Evolutionary conservation across 1,140 invertebrate genomes (phyloP).

Genomic region (Oryctes rhinoceros): DNA sequence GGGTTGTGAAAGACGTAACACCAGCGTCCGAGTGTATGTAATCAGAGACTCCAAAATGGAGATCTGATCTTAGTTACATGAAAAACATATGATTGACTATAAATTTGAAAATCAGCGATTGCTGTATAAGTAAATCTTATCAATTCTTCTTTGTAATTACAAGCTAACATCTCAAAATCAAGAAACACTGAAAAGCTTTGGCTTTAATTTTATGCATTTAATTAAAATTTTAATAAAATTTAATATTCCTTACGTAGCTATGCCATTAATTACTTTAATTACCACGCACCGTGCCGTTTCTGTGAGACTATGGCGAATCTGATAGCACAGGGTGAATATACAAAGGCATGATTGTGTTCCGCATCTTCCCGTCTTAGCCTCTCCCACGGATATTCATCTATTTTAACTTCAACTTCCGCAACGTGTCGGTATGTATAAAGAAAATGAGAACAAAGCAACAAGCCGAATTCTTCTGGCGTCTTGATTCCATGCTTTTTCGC

Average conservation of each 20-base stretch:
- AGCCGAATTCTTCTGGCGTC: conserved; percentile 77
- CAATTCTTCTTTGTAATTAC: too few relatives aligned
- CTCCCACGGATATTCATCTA: conserved; percentile 79
- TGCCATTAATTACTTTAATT: background rate
- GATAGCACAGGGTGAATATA: conserved; percentile 70
- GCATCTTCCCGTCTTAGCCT: conserved; percentile 67
- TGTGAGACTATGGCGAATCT: conserved; percentile 73
- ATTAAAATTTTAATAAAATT: too few relatives aligned
- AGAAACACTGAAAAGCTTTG: background rate
- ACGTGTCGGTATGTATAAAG: conserved; percentile 76
- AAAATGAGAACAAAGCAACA: conserved; percentile 75
- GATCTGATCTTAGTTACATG: too few relatives aligned
- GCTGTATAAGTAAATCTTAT: too few relatives aligned
- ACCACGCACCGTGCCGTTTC: conserved; percentile 68
- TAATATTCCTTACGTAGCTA: background rate
- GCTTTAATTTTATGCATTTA: too few relatives aligned
- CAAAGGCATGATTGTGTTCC: conserved; percentile 78
- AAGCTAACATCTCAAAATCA: too few relatives aligned
- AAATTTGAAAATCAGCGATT: too few relatives aligned
- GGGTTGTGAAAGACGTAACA: too few relatives aligned
- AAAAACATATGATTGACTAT: too few relatives aligned
- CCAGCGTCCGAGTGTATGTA: too few relatives aligned
- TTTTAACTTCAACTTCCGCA: conserved; percentile 70
- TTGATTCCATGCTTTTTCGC: conserved; percentile 79
- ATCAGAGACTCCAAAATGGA: too few relatives aligned